These are phyloP conservation scores for Australoheros scitulus DNA, from an alignment of 2,113 vertebrate species.

Conservation along the genomic window DNA sequence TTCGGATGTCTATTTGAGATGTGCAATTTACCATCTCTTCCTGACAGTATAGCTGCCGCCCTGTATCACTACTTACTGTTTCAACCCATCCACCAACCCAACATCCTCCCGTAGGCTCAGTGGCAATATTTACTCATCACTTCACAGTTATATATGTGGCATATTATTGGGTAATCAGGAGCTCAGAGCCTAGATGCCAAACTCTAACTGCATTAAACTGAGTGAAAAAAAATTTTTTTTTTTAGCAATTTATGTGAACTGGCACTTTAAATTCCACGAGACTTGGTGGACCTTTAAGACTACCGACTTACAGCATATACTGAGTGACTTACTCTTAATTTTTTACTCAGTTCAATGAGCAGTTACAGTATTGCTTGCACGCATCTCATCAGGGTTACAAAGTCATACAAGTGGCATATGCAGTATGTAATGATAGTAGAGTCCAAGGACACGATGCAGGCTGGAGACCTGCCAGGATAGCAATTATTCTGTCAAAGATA, in stretches of 20 bases:
- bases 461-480: constrained; percentile 1
- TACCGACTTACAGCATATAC: neutral
- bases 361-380: neutral
- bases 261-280: neutral
- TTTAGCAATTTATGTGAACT: neutral
- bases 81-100: neutral
- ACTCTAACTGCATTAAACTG: neutral
- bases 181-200: neutral
- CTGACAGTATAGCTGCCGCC: too few species aligned
- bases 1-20: neutral
- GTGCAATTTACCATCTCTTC: neutral
- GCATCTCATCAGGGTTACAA: constrained; percentile 1
- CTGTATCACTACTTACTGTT: neutral
- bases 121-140: neutral
- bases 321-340: neutral
- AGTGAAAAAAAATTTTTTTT: too few species aligned
- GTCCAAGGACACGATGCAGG: constrained; percentile 15
- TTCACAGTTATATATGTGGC: neutral
- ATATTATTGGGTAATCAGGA: neutral
- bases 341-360: neutral
- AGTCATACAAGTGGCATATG: neutral
- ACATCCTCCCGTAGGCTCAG: neutral
- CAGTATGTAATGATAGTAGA: neutral
- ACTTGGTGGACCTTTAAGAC: accelerated
- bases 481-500: constrained; percentile 12